These are phyloP conservation scores for Odobenus rosmarus DNA, from an alignment of 2,113 vertebrate species.

Conservation along the genomic window DNA sequence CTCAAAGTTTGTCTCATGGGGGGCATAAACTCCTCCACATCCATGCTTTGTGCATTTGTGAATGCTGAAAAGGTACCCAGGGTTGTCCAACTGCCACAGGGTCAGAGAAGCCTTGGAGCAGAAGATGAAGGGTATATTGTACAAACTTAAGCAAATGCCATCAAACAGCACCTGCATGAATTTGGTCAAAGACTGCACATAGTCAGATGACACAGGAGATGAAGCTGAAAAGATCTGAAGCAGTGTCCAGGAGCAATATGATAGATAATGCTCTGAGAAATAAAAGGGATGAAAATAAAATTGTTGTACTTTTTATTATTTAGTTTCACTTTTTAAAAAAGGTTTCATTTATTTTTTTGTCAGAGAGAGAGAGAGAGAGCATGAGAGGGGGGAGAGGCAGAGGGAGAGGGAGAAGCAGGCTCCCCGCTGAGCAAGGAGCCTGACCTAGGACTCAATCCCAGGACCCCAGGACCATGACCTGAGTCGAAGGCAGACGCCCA, in stretches of 20 bases:
- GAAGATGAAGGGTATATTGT: neutral
- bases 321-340: neutral
- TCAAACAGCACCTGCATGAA: neutral
- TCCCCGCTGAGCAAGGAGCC: neutral
- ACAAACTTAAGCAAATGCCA: neutral
- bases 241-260: neutral
- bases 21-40: neutral
- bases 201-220: neutral
- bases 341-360: neutral
- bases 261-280: neutral
- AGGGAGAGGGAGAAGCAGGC: neutral
- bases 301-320: neutral
- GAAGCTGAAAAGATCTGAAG: neutral
- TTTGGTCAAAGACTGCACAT: neutral
- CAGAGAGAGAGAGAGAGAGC: neutral
- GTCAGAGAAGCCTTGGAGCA: neutral
- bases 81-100: neutral
- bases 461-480: too few species aligned
- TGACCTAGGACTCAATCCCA: too few species aligned
- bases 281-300: neutral
- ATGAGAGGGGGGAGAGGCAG: neutral
- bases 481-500: too few species aligned
- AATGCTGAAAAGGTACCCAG: neutral
- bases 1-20: neutral
- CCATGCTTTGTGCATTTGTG: neutral